Conservation (phyloP, 2,888 invertebrate genomes). For the Stratiomys singularior region DNA sequence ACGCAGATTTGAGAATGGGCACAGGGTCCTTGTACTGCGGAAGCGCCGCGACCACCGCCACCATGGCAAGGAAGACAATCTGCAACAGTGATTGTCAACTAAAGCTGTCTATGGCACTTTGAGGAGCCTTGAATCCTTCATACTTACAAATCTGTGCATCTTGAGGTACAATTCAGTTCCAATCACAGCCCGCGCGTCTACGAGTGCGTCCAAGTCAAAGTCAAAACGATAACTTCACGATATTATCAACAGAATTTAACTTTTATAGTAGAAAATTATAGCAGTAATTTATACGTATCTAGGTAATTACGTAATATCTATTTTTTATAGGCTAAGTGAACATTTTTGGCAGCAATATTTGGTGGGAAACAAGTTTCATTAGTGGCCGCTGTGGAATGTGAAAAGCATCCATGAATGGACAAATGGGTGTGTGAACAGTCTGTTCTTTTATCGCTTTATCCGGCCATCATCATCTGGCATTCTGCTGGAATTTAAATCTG, state of each 20-base stretch:
- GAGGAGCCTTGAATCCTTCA: no score
- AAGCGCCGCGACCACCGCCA: conserved; percentile 1
- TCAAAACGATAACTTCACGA: not conserved
- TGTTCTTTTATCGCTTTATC: no score
- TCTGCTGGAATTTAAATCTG: not conserved
- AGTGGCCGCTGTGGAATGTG: conserved; percentile 6
- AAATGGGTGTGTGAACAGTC: no score
- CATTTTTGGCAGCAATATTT: conserved; percentile 3
- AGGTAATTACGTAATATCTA: conserved; percentile 33
- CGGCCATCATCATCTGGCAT: not conserved
- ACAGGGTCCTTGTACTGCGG: conserved; percentile 33
- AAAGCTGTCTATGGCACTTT: no score
- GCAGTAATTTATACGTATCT: not conserved
- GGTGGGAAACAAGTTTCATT: conserved; percentile 5
- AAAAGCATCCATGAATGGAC: no score
- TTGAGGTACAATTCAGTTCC: not conserved
- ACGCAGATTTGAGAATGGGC: conserved; percentile 5
- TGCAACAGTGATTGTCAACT: not conserved
- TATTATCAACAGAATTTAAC: not conserved
- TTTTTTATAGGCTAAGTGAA: conserved; percentile 28
- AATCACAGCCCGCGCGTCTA: not conserved
- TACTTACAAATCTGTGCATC: conserved; percentile 27
- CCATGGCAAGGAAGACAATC: not conserved
- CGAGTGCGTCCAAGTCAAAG: conserved; percentile 8
- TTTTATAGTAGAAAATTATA: conserved; percentile 27